Evolutionary conservation across 2,888 invertebrate species (phyloP).

Genomic region (Acanthosepion lycidas): DNA sequence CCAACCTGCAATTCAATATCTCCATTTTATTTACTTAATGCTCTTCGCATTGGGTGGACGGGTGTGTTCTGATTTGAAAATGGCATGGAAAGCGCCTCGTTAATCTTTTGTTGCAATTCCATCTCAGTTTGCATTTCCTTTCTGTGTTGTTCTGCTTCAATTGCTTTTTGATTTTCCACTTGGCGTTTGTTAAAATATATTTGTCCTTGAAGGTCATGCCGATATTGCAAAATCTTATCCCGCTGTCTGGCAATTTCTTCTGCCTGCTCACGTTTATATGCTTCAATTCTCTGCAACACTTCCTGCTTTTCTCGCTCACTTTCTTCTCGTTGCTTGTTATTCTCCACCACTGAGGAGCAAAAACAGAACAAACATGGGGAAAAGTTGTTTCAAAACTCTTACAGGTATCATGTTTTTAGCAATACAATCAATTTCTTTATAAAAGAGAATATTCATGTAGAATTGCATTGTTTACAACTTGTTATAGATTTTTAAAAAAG

Average conservation of each 20-base stretch:
- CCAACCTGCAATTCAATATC: not conserved
- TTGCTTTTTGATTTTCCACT: not conserved
- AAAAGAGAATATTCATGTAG: no score
- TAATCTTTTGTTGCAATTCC: slow-evolving; percentile 14
- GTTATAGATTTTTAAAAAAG: no score
- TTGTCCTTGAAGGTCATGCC: slow-evolving; percentile 34
- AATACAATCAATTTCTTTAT: no score
- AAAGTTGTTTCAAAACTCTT: not conserved
- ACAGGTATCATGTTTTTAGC: no score
- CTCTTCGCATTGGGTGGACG: not conserved
- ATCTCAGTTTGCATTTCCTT: not conserved
- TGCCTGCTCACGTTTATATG: not conserved
- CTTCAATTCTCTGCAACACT: slow-evolving; percentile 24
- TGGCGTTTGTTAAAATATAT: not conserved
- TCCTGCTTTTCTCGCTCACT: not conserved
- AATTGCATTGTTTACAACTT: no score
- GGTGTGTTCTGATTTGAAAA: not conserved
- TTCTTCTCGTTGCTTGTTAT: not conserved
- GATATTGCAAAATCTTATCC: not conserved
- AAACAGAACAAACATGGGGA: not conserved
- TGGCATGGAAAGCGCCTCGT: not conserved
- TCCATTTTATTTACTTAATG: not conserved
- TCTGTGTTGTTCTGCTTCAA: not conserved
- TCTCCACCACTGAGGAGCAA: slow-evolving; percentile 25
- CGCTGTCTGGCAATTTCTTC: not conserved